Conservation (phyloP, 2,797 vertebrate genomes). For the Cyclura pinguis region DNA sequence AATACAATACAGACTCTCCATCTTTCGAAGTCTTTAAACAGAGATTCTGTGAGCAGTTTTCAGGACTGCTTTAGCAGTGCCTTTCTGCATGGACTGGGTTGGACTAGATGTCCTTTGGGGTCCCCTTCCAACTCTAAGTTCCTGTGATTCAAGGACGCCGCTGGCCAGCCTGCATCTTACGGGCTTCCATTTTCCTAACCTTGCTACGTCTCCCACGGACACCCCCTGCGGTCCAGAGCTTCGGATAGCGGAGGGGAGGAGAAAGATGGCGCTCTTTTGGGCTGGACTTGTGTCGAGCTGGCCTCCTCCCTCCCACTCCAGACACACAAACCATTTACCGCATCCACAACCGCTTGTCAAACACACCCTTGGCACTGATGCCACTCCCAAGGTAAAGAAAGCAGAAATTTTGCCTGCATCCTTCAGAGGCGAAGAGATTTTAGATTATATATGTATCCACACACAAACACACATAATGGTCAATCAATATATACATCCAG, state of each 20-base stretch:
- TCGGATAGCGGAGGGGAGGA: not conserved
- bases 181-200: rapidly evolving
- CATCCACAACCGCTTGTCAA: not conserved
- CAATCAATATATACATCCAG: too few relatives aligned
- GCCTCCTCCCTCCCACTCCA: not conserved
- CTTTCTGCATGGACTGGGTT: too few relatives aligned
- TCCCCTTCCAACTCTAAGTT: too few relatives aligned
- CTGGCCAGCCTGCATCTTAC: not conserved
- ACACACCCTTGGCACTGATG: not conserved
- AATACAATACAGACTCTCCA: too few relatives aligned
- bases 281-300: not conserved
- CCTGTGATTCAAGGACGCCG: too few relatives aligned
- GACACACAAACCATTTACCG: not conserved
- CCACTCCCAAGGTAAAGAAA: not conserved
- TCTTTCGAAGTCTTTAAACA: too few relatives aligned
- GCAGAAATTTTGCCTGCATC: not conserved
- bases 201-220: not conserved
- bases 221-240: not conserved
- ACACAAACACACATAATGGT: too few relatives aligned
- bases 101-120: too few relatives aligned
- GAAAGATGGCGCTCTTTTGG: not conserved
- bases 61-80: too few relatives aligned
- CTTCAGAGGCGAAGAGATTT: not conserved
- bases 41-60: too few relatives aligned
- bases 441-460: not conserved